Percentiles rank a stretch among this genome's conserved stretches.
phyloP scores from a whole-genome alignment of 2,113 vertebrate genomes.

The Arvicanthis niloticus region DNA sequence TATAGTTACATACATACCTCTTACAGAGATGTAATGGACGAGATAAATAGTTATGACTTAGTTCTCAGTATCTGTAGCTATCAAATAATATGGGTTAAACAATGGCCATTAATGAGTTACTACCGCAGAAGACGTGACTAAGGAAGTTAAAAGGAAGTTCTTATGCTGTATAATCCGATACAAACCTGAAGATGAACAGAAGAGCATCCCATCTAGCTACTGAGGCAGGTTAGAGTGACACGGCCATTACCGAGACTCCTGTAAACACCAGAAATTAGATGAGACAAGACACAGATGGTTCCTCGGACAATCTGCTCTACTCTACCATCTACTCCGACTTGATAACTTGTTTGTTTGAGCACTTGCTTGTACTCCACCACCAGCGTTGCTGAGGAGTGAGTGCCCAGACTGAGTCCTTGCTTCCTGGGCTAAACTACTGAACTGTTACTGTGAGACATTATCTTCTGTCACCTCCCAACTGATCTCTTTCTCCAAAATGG shows the following conservation, averaged over 20 bases:
- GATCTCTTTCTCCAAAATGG: neutral
- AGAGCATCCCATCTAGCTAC: neutral
- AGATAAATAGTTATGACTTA: neutral
- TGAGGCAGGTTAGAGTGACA: neutral
- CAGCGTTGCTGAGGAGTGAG: neutral
- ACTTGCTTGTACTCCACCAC: neutral
- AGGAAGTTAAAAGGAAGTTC: neutral
- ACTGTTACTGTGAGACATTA: neutral
- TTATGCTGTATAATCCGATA: neutral
- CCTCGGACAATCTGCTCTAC: neutral
- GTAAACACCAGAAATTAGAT: neutral
- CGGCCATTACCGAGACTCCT: no score
- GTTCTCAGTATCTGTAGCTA: neutral
- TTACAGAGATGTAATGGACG: neutral
- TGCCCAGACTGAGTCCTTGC: neutral
- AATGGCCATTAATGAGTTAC: neutral
- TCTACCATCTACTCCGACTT: neutral
- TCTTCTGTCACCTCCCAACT: neutral
- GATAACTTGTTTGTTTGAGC: neutral
- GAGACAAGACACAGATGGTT: neutral
- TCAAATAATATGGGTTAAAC: neutral
- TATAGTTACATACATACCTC: neutral
- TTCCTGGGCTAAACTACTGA: neutral
- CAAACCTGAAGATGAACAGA: neutral
- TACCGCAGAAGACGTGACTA: neutral